Base-by-base conservation (phyloP, 2,797 vertebrate species). In the Thalassophryne amazonica region DNA sequence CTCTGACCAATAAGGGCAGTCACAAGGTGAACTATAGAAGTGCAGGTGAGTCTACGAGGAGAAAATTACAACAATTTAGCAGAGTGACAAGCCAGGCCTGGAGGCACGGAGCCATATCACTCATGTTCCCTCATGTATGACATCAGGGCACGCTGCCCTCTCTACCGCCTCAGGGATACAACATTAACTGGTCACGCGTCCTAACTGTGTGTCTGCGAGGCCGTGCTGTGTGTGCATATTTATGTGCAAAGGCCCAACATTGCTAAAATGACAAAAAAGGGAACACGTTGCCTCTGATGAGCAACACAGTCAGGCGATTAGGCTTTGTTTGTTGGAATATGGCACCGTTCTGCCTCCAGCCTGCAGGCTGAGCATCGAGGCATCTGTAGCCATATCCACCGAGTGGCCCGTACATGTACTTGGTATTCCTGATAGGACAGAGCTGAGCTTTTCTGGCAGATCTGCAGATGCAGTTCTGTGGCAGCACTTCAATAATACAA, bases 401-500 rank as follows among this genome's bases (percentile, higher is more conserved):
- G 58, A 76, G 73, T 40, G 25, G 67, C 65, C 39, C 47, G 50
- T 75, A 69, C 61, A 51, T 52, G 64, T 54, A 65, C 75, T 86
- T 81, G 69, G 66, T 85, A 77, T 84, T 87, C 73, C 78, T 78
- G 74, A 74, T 80, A 71, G 74, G 80, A 64, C 49, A 6, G 73
- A 69, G 66, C 59, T 7, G 64, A 79, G 78, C 60, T 76, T 59
- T 63, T 61, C 74, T 80, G 63, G 79, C 69, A 62, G 66, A 60
- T 53, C 76, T 83, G 82, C 66, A 64, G 65, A 81, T 78, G 24
- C 57, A 52, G 52, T 60, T 64, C 58, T 42, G 54, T 32, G 42
- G 62, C 62, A 72, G 51, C 58, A 71, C 67, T 58, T 73, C 55
- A 46, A 43, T 51, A 50, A 27, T 32, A 57, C 27, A 52, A 45